Percentiles rank a stretch among this genome's conserved stretches.
phyloP scores from a whole-genome alignment of 2,888 invertebrate genomes.

The Habroteleia sp. region DNA sequence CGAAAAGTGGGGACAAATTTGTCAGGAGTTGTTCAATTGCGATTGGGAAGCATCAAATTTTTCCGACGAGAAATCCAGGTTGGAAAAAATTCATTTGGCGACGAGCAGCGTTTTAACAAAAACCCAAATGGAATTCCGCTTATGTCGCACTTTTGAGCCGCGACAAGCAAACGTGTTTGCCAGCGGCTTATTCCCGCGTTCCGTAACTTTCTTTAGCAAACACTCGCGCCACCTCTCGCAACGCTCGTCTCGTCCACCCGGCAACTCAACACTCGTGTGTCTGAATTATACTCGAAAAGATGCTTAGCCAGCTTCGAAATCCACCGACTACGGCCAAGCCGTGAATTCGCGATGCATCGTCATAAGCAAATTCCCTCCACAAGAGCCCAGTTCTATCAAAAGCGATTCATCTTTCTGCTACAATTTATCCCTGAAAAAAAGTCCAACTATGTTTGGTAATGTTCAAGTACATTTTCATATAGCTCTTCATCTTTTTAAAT shows the following conservation, averaged over 20 bases:
- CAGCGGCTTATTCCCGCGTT: conserved; percentile 63
- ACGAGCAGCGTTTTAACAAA: conserved; percentile 52
- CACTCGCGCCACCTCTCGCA: conserved; percentile 52
- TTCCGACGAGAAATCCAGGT: conserved; percentile 9
- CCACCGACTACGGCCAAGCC: conserved; percentile 37
- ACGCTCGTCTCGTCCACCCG: conserved; percentile 54
- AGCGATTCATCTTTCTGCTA: conserved; percentile 38
- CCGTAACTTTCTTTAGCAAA: conserved; percentile 61
- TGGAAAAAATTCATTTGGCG: conserved; percentile 35
- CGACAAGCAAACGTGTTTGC: conserved; percentile 69
- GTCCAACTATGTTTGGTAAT: background rate
- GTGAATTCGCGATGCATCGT: conserved; percentile 42
- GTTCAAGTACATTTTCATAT: conserved; percentile 7
- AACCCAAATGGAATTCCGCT: conserved; percentile 68
- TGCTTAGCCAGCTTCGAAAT: conserved; percentile 60
- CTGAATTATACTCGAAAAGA: conserved; percentile 58
- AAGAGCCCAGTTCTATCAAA: conserved; percentile 41
- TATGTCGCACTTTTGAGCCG: conserved; percentile 67
- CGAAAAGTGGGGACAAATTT: conserved; percentile 20
- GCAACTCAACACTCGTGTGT: conserved; percentile 36
- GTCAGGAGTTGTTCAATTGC: conserved; percentile 32
- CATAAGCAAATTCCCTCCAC: conserved; percentile 59
- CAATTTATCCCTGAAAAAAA: conserved; percentile 25
- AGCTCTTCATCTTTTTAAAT: too few relatives aligned
- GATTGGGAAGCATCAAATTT: conserved; percentile 18